phyloP scores from a whole-genome alignment of 2,113 vertebrate genomes.

The Synchiropus splendidus region DNA sequence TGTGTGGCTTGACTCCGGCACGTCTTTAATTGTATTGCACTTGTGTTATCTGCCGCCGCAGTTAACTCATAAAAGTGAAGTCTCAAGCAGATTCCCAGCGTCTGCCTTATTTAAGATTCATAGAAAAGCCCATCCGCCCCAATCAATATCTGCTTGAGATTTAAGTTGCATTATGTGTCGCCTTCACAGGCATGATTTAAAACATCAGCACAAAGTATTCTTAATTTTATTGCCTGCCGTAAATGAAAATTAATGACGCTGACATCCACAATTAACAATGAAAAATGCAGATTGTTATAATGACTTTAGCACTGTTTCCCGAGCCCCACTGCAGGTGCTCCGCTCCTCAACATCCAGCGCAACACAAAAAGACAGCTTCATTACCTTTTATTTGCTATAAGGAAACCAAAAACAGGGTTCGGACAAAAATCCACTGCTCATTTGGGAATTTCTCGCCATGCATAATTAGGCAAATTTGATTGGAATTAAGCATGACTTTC shows the following conservation, averaged over 20 bases:
- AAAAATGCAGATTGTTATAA: conserved; percentile 99
- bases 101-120: conserved; percentile 75
- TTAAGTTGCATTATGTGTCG: conserved; percentile 75
- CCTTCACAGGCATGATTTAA: conserved; percentile 87
- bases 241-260: conserved; percentile 99
- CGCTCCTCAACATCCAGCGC: conserved; percentile 92
- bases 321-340: conserved; percentile 94
- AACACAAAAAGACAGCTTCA: conserved; percentile 99
- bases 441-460: conserved; percentile 99
- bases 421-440: conserved; percentile 90
- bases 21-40: conserved; percentile 63
- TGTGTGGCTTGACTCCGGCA: conserved; percentile 37
- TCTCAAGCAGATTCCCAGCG: conserved; percentile 67
- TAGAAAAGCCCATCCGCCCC: conserved; percentile 69
- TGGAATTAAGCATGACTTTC: conserved; percentile 99
- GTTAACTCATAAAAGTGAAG: conserved; percentile 69
- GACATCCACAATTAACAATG: conserved; percentile 99
- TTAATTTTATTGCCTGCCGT: conserved; percentile 99
- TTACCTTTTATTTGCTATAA: conserved; percentile 99
- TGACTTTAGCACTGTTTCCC: conserved; percentile 97
- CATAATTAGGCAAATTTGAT: conserved; percentile 99
- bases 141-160: conserved; percentile 78
- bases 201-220: conserved; percentile 99
- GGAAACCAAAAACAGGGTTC: conserved; percentile 78
- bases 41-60: conserved; percentile 47